Conservation (phyloP, 2,888 invertebrate genomes). For the Hydrotaea cyrtoneurina region DNA sequence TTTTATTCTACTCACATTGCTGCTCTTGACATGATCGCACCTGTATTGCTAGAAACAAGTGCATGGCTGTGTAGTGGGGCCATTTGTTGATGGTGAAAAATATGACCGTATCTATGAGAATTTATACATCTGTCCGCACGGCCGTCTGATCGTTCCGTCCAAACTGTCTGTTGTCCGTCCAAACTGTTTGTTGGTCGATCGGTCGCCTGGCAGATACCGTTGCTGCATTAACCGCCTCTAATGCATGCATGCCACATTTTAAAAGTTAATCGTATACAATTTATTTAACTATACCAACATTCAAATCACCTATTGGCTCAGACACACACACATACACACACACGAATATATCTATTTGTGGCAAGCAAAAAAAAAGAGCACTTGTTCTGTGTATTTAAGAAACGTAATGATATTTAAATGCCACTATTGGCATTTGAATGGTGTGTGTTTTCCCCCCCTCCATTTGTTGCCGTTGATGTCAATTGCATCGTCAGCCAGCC, state of each 20-base stretch:
- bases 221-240: slow-evolving; percentile 17
- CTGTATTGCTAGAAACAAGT: slow-evolving; percentile 11
- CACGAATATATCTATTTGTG: background rate
- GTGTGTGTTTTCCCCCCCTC: background rate
- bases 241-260: slow-evolving; percentile 30
- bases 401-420: slow-evolving; percentile 57
- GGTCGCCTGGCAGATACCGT: background rate
- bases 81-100: slow-evolving; percentile 1
- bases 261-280: slow-evolving; percentile 45
- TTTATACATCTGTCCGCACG: slow-evolving; percentile 2
- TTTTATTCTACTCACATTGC: no score
- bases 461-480: slow-evolving; percentile 37
- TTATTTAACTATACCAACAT: slow-evolving; percentile 42
- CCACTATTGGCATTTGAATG: slow-evolving; percentile 61
- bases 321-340: slow-evolving; percentile 22
- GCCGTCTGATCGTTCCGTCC: background rate
- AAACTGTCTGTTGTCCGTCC: slow-evolving; percentile 14
- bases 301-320: slow-evolving; percentile 38
- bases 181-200: background rate
- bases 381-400: slow-evolving; percentile 49
- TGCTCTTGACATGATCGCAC: background rate
- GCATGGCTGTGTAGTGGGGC: background rate
- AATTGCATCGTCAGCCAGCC: slow-evolving; percentile 42
- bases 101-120: slow-evolving; percentile 14
- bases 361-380: slow-evolving; percentile 47